A percentile compares a stretch with the other conserved stretches of the same genome.
phyloP scores from a whole-genome alignment of 1,140 invertebrate species.

The Ceratoteleas bidentatus region DNA sequence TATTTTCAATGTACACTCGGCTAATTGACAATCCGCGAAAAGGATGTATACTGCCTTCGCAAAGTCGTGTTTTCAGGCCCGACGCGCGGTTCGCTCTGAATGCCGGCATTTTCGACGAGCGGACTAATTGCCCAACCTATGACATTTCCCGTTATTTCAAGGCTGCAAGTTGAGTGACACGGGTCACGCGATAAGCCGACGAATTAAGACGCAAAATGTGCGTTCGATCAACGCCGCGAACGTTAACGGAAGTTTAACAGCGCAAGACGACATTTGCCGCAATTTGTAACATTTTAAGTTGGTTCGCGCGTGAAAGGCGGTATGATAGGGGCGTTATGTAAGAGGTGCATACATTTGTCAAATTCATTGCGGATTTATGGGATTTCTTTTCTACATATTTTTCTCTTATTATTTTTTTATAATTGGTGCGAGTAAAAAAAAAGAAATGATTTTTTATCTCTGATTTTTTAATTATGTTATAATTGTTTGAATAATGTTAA shows the following conservation, averaged over 20 bases:
- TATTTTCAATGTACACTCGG: constrained; percentile 11
- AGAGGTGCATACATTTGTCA: no score
- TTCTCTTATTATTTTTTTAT: no score
- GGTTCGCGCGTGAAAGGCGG: no score
- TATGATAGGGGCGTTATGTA: no score
- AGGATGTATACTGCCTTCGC: background rate
- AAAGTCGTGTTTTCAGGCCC: background rate
- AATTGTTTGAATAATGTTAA: no score
- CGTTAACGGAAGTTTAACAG: background rate
- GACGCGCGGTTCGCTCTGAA: no score
- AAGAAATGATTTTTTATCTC: no score
- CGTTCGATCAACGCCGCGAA: background rate
- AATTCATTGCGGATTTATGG: no score
- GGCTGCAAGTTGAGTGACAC: background rate
- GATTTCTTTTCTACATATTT: no score
- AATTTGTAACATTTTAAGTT: background rate
- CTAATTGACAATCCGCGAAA: constrained; percentile 2
- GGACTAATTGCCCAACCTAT: background rate
- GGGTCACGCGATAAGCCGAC: background rate
- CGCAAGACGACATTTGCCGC: background rate
- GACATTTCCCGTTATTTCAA: background rate
- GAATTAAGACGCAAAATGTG: background rate
- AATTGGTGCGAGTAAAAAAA: no score
- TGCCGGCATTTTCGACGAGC: no score
- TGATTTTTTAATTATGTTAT: no score